These are phyloP conservation scores for Otocyon megalotis DNA, from an alignment of 2,113 vertebrate species.

Conservation along the genomic window DNA sequence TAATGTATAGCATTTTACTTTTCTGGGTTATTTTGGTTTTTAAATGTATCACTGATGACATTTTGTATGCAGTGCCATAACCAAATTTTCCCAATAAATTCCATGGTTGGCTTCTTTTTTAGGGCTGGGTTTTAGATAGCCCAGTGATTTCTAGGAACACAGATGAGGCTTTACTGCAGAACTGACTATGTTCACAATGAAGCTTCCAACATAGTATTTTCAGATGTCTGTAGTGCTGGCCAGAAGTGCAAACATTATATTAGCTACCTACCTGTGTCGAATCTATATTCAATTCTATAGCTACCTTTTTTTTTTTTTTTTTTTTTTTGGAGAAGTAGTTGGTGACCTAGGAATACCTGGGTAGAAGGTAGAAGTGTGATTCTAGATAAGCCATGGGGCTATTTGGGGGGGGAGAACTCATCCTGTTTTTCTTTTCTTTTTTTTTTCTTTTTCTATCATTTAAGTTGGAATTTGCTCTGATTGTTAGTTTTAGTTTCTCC, in stretches of 20 bases:
- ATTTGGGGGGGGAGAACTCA: background rate
- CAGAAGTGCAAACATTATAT: background rate
- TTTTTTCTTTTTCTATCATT: background rate
- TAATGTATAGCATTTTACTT: background rate
- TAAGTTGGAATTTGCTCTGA: background rate
- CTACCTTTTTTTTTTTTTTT: background rate
- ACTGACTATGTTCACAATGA: background rate
- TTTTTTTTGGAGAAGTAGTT: background rate
- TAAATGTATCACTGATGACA: background rate
- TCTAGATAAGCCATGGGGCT: background rate
- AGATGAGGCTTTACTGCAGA: background rate
- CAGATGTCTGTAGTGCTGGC: background rate
- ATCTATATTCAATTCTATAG: background rate
- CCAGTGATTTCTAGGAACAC: background rate
- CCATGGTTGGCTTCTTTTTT: background rate
- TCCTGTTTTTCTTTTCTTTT: background rate
- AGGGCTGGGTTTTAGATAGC: background rate
- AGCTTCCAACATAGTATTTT: background rate
- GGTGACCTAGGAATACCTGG: background rate
- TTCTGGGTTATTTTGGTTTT: background rate
- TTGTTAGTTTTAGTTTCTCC: background rate
- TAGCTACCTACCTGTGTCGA: too few species aligned
- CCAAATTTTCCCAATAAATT: background rate
- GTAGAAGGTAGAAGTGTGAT: background rate
- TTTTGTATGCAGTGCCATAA: background rate